phyloP scores from a whole-genome alignment of 2,888 invertebrate species.

The Gasteruption jaculator region DNA sequence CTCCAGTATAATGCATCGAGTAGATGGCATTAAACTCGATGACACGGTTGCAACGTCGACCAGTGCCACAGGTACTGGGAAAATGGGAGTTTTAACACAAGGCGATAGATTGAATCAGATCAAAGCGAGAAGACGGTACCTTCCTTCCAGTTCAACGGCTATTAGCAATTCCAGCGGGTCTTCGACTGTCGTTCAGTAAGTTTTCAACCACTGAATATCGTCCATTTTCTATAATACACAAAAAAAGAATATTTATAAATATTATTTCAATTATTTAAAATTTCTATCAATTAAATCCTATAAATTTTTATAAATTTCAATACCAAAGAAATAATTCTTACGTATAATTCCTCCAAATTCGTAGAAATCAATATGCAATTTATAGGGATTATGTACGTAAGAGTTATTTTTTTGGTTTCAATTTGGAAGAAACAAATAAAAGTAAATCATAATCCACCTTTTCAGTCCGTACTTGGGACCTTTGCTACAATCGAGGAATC shows the following conservation, averaged over 20 bases:
- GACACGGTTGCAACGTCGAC: conserved; percentile 33
- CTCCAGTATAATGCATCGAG: conserved; percentile 46
- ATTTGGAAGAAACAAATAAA: no score
- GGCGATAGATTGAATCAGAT: conserved; percentile 58
- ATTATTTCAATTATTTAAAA: no score
- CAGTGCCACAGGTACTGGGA: conserved; percentile 19
- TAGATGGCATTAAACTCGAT: conserved; percentile 46
- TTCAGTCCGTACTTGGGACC: conserved; percentile 45
- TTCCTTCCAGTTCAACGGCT: conserved; percentile 32
- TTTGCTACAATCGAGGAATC: conserved; percentile 41
- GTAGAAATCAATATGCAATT: no score
- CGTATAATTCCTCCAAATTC: no score
- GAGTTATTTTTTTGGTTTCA: no score
- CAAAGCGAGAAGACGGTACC: conserved; percentile 40
- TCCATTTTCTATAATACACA: conserved; percentile 1
- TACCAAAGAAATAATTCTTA: no score
- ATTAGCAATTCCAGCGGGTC: conserved; percentile 33
- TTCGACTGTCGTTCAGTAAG: conserved; percentile 42
- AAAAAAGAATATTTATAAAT: neutral
- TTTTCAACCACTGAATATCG: no score
- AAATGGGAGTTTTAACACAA: conserved; percentile 42
- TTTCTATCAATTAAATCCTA: no score
- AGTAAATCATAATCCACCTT: no score
- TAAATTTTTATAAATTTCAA: no score
- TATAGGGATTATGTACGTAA: no score